Percentiles rank a stretch among this genome's conserved stretches.
phyloP scores from a whole-genome alignment of 2,113 vertebrate genomes.

The Rattus rattus region DNA sequence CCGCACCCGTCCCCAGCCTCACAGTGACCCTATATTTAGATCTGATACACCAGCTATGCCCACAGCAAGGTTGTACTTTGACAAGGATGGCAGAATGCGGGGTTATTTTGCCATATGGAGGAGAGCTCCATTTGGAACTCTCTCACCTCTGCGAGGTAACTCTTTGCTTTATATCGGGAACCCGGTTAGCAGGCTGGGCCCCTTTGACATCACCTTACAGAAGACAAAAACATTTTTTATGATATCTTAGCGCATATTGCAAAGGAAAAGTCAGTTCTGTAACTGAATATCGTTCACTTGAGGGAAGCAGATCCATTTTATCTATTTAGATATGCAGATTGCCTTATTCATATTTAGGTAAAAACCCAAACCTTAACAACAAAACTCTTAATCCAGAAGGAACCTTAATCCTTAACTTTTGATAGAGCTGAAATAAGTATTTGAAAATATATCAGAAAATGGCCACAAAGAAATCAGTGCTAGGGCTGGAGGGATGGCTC shows the following conservation, averaged over 20 bases:
- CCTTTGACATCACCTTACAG: slow-evolving; percentile 49
- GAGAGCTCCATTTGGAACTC: slow-evolving; percentile 10
- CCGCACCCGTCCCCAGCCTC: neutral
- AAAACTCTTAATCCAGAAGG: slow-evolving; percentile 5
- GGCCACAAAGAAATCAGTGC: neutral
- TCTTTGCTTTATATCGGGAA: slow-evolving; percentile 23
- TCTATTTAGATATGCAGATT: neutral
- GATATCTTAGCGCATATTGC: neutral
- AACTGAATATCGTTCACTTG: neutral
- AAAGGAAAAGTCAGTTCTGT: neutral
- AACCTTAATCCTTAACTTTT: neutral
- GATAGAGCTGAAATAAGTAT: neutral
- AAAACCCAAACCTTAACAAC: slow-evolving; percentile 18
- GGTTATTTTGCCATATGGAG: slow-evolving; percentile 14
- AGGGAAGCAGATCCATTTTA: neutral
- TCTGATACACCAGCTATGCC: slow-evolving; percentile 46
- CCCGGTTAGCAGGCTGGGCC: neutral
- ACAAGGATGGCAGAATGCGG: neutral
- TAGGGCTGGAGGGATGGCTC: too few species aligned
- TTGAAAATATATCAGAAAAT: neutral
- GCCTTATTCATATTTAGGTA: neutral
- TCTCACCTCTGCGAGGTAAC: neutral
- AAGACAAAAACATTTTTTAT: neutral
- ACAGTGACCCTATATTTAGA: slow-evolving; percentile 69
- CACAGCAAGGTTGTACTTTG: slow-evolving; percentile 39